These are phyloP conservation scores for Bostrychus sinensis DNA, from an alignment of 2,113 vertebrate genomes.

Conservation along the genomic window DNA sequence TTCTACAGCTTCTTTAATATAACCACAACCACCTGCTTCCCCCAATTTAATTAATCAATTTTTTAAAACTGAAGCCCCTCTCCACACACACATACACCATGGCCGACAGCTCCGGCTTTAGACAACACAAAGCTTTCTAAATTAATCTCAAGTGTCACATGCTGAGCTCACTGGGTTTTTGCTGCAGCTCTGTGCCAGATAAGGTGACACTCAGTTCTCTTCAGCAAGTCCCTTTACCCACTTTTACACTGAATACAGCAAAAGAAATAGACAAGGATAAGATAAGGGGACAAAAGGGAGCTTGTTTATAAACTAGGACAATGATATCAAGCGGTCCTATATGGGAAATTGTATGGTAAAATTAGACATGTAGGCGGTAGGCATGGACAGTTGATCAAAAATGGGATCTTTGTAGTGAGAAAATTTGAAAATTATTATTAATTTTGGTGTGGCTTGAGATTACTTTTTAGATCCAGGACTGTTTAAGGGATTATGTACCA, in stretches of 20 bases:
- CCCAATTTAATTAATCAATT: not conserved
- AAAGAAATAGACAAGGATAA: not conserved
- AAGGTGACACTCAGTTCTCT: not conserved
- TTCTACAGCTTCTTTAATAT: not conserved
- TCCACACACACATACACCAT: not conserved
- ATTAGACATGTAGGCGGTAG: too few relatives aligned
- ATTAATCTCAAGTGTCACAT: conserved; percentile 40
- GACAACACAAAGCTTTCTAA: conserved; percentile 30
- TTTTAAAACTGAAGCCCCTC: not conserved
- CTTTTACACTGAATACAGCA: conserved; percentile 3
- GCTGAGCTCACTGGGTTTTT: conserved; percentile 26
- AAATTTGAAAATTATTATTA: too few relatives aligned
- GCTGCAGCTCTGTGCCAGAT: conserved; percentile 17
- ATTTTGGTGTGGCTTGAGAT: too few relatives aligned
- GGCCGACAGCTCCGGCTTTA: conserved; percentile 15
- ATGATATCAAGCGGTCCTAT: not conserved
- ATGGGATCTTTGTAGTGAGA: too few relatives aligned
- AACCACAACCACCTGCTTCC: not conserved
- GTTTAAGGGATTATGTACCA: too few relatives aligned
- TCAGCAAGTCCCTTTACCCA: not conserved
- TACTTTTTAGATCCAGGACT: too few relatives aligned
- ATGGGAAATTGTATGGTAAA: too few relatives aligned
- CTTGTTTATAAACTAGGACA: not conserved
- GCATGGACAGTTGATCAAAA: too few relatives aligned
- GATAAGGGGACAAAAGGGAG: not conserved